These are phyloP conservation scores for Protosalanx chinensis DNA, from an alignment of 2,797 vertebrate species.

Conservation along the genomic window DNA sequence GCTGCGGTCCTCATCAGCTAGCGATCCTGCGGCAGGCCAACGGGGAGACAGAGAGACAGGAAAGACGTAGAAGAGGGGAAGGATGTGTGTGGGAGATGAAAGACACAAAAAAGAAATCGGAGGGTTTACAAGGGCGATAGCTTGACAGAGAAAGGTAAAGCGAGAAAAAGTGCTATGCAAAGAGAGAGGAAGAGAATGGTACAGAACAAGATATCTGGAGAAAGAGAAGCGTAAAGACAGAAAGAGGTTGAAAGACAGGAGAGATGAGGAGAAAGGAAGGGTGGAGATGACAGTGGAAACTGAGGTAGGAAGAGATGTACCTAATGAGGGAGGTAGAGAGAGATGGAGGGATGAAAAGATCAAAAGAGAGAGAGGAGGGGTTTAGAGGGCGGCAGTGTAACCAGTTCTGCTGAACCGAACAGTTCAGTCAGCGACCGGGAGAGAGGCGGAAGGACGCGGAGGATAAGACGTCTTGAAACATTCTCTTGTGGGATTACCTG, in stretches of 20 bases:
- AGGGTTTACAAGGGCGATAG: too few species aligned
- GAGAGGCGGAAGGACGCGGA: not conserved
- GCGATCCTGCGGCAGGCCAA: not conserved
- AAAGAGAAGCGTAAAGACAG: not conserved
- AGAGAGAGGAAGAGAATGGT: conserved; percentile 15
- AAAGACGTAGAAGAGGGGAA: not conserved
- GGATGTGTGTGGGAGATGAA: not conserved
- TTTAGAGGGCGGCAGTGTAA: not conserved
- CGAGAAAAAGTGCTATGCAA: not conserved
- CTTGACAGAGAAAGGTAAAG: too few species aligned
- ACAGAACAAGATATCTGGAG: conserved; percentile 19
- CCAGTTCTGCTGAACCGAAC: too few species aligned
- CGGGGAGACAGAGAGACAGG: not conserved
- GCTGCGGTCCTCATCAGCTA: not conserved
- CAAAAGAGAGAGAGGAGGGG: not conserved
- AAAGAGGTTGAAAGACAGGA: conserved; percentile 9
- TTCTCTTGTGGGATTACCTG: too few species aligned
- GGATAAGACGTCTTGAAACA: not conserved
- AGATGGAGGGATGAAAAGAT: conserved; percentile 8
- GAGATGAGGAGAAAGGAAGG: conserved; percentile 24
- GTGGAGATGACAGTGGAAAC: not conserved
- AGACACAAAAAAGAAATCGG: too few species aligned
- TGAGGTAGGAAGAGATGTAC: not conserved
- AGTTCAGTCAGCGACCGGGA: not conserved
- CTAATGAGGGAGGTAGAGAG: conserved; percentile 8